Base-by-base conservation (phyloP, 2,113 vertebrate species). In the Orcinus orca region DNA sequence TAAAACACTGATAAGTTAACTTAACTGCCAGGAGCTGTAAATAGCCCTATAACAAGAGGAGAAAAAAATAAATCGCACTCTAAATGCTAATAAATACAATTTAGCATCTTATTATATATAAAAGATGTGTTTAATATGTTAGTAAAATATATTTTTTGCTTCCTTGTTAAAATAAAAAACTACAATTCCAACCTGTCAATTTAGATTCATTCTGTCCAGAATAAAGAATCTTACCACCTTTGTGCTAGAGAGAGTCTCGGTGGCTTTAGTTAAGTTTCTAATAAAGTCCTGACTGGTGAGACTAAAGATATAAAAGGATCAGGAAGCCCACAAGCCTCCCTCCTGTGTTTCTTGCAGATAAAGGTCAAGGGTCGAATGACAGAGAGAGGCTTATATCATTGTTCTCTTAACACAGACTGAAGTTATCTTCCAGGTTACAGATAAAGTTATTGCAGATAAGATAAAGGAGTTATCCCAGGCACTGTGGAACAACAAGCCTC, bases 231-330 rank as follows among this genome's bases (percentile, higher is more conserved):
- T 95, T 93, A 74, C 33, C 41, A 50, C 33, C 33, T 82, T 50
- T 68, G 62, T 91, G 50, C 36, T 85, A 85, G 60, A 77, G 63
- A 74, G 58, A 70, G 47, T 77, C 65, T 97, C 62, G 18, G 18
- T 79, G 68, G 12, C 44, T 92, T 95, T 93, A 82, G 91, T 79
- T 79, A 79, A 89, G 18, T 97, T 96, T 95, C 93, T 97, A 71
- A 85, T 93, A 58, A 81, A 88, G 62, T 90, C 41, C 96, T 94
- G 47, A 88, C 65, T 94, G 50, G 74, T 67, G 63, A 97, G 62
- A 74, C 71, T 95, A 82, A 96, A 90, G 88, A 71, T 70, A 91
- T 65, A 79, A 94, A 92, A 91, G 67, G 86, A 81, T 94, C 83
- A 86, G 82, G 47, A 89, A 97, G n/a, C 79, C 41, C 41, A 68